These are phyloP conservation scores for Stomatorhinus ivindoensis DNA, from an alignment of 2,113 vertebrate genomes.

Conservation along the genomic window DNA sequence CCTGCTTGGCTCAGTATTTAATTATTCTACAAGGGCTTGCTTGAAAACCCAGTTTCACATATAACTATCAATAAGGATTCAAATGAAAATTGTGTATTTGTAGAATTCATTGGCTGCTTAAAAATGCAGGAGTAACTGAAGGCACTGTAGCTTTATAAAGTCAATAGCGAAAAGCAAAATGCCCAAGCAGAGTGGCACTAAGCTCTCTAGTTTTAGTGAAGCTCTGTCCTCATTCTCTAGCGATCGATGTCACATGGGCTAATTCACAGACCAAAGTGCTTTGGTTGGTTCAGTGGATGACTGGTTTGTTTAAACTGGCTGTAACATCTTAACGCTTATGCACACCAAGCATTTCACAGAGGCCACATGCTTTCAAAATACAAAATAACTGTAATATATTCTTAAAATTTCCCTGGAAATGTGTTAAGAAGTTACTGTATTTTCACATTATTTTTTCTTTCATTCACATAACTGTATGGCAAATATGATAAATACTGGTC, in stretches of 20 bases:
- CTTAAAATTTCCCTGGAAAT: neutral
- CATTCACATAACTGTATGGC: neutral
- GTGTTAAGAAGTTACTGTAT: neutral
- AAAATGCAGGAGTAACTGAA: conserved; percentile 43
- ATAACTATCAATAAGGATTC: conserved; percentile 18
- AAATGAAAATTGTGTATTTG: conserved; percentile 38
- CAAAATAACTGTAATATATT: neutral
- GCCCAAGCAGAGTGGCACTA: neutral
- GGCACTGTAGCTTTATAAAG: conserved; percentile 46
- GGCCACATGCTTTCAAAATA: neutral
- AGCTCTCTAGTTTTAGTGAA: neutral
- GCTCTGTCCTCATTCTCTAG: neutral
- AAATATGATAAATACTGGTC: neutral
- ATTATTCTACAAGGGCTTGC: conserved; percentile 40
- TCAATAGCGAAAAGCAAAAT: conserved; percentile 18
- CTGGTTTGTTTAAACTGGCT: conserved; percentile 2
- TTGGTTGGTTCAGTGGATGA: neutral
- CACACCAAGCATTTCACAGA: neutral
- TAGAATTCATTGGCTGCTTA: conserved; percentile 17
- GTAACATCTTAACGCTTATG: neutral
- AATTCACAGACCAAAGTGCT: neutral
- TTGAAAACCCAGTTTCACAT: conserved; percentile 61
- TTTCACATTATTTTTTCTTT: neutral
- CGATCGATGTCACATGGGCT: neutral
- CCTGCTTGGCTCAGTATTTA: conserved; percentile 44